Evolutionary conservation across 92 coral and sea anemone genomes (phyloP), one percentile per base, ranked within the genome.

Genomic region (Zoanthus sociatus): DNA sequence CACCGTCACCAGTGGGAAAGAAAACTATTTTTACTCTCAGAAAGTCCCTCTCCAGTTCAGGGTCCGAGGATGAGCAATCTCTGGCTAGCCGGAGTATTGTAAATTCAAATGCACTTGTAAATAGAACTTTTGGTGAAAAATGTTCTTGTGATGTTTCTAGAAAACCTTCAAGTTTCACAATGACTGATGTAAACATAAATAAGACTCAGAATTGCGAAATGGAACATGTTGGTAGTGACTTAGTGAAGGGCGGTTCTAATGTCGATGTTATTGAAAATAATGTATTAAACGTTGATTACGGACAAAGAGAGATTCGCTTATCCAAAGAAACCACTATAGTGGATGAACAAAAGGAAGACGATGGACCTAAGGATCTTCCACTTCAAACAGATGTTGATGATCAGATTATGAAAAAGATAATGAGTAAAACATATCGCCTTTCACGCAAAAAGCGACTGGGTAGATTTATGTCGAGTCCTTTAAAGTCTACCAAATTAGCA

Each of bases 1-100:
- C 95, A 4, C 95, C 98, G 9, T 93, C 94, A 1, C 98, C 98
- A 16, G 87, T 9, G 1, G 88, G 93, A 18, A 75, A 83, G 8
- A 91, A 87, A 70, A 89, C 88, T 69, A 78, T 94, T 37, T 53
- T 18, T 32, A 45, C 69, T 20, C 70, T 87, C 17, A 68, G 63
- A 76, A 56, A 50, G 12, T 12, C 56, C 6, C 26, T 30, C 8
- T 76, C 84, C 18, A 54, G 73, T 70, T 54, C 61, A 9, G 81
- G 85, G 6, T 81, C 85, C 21, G 85, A 81, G 9, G 85, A 81
- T 81, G 85, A 81, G 14, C 85, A 26, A 16, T 67, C 61, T 4
- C n/a, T 79, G n/a, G 9, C 42, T 6, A 18, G 54, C 37, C 63
- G 56, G 71, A 60, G 26, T 8, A 33, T 78, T 21, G 44, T 58